Evolutionary conservation across 2,888 invertebrate genomes (phyloP).

Genomic region (Cryptus armator): DNA sequence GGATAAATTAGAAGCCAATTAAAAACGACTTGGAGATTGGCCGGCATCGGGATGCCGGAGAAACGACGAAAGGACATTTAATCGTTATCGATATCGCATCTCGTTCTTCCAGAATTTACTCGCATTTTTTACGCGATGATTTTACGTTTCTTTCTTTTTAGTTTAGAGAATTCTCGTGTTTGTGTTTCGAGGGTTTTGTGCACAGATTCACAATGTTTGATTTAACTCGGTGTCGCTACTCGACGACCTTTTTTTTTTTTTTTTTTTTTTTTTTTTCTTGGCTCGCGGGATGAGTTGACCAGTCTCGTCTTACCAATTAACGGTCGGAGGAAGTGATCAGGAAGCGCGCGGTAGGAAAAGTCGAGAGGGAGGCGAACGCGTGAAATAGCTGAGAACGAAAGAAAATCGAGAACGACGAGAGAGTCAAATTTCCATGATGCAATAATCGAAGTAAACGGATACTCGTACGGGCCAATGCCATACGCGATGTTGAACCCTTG

Average conservation of each 20-base stretch:
- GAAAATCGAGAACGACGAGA: conserved; percentile 7
- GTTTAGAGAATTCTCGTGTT: conserved; percentile 11
- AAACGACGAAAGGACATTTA: background rate
- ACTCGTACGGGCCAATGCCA: conserved; percentile 26
- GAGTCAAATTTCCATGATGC: conserved; percentile 55
- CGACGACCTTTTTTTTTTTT: background rate
- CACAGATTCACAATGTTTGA: conserved; percentile 35
- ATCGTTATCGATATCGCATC: conserved; percentile 38
- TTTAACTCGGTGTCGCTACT: conserved; percentile 33
- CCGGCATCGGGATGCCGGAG: background rate
- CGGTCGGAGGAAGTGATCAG: background rate
- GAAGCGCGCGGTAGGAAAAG: background rate
- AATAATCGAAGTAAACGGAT: conserved; percentile 32
- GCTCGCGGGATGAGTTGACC: conserved; percentile 39
- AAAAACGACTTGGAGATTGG: conserved; percentile 67
- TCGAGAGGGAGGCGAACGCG: background rate
- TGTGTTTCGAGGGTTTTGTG: conserved; percentile 24
- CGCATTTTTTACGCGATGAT: background rate
- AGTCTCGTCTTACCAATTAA: conserved; percentile 69
- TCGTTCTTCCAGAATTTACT: background rate
- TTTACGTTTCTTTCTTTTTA: background rate
- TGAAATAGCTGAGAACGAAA: background rate
- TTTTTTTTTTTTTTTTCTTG: background rate
- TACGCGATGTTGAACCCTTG: conserved; percentile 12
- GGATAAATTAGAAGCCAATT: conserved; percentile 78